Conservation (phyloP, 2,113 vertebrate species). For the Esox niger region DNA sequence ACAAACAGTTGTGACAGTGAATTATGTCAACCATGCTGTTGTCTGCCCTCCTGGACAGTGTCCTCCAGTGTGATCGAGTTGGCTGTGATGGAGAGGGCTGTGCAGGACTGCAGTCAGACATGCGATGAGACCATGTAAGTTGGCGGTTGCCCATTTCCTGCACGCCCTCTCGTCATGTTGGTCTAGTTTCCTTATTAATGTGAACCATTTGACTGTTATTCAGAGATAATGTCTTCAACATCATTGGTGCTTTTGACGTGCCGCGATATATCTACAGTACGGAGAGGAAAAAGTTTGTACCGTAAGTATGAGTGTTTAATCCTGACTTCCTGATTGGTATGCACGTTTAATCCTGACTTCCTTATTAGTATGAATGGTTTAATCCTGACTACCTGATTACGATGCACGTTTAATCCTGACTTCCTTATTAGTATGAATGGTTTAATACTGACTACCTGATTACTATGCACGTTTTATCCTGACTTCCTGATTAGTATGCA, state of each 20-base stretch:
- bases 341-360: no score
- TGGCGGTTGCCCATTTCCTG: not conserved
- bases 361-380: no score
- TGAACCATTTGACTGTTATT: constrained; percentile 34
- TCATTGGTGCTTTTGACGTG: constrained; percentile 94
- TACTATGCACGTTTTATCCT: no score
- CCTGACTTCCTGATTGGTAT: not conserved
- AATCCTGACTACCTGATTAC: no score
- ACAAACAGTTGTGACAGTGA: not conserved
- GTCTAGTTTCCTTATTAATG: not conserved
- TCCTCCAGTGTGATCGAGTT: constrained; percentile 89
- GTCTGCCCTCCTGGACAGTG: constrained; percentile 69
- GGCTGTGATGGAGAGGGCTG: constrained; percentile 80
- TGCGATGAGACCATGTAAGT: constrained; percentile 87
- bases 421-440: no score
- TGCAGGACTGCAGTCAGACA: constrained; percentile 90
- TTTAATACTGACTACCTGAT: no score
- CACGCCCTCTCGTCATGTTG: not conserved
- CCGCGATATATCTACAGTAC: constrained; percentile 88
- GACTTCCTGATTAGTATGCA: no score
- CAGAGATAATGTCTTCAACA: constrained; percentile 94
- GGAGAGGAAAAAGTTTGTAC: constrained; percentile 94
- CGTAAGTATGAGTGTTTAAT: constrained; percentile 77
- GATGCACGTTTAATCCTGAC: no score
- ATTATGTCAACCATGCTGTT: not conserved